Evolutionary conservation across 2,888 invertebrate species (phyloP).

Genomic region (Microdon myrmicae): DNA sequence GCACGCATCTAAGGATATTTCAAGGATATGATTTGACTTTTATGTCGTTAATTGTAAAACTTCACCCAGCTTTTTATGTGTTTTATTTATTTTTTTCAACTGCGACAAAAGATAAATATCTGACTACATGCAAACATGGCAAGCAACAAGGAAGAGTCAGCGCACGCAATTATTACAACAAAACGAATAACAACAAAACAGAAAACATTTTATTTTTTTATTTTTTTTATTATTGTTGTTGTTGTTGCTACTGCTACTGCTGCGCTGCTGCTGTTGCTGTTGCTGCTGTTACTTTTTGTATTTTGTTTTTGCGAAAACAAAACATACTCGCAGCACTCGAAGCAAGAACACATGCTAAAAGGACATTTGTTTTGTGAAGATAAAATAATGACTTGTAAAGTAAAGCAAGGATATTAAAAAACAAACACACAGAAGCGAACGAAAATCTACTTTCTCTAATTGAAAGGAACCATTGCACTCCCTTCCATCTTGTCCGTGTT

Average conservation of each 20-base stretch:
- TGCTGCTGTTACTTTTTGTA: too few relatives aligned
- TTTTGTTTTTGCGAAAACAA: constrained; percentile 26
- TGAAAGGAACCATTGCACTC: constrained; percentile 40
- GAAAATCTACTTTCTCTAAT: constrained; percentile 47
- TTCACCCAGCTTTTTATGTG: constrained; percentile 39
- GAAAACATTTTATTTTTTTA: constrained; percentile 1
- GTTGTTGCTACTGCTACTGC: too few relatives aligned
- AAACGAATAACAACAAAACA: too few relatives aligned
- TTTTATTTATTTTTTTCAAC: constrained; percentile 43
- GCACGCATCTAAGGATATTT: constrained; percentile 44
- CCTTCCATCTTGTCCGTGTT: constrained; percentile 12
- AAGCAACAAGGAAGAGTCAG: constrained; percentile 38
- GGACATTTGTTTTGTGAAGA: constrained; percentile 41
- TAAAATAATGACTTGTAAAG: constrained; percentile 44
- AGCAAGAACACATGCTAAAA: constrained; percentile 38
- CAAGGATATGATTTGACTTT: constrained; percentile 39
- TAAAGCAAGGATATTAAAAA: constrained; percentile 37
- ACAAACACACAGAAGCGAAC: constrained; percentile 15
- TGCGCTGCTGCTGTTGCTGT: too few relatives aligned
- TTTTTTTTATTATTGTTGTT: too few relatives aligned
- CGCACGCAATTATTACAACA: constrained; percentile 41
- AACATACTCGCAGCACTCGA: constrained; percentile 15
- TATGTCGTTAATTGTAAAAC: constrained; percentile 44
- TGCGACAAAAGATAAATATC: constrained; percentile 44
- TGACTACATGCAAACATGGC: constrained; percentile 47